phyloP scores from a whole-genome alignment of 2,888 invertebrate species.

The Nasonia oneida region DNA sequence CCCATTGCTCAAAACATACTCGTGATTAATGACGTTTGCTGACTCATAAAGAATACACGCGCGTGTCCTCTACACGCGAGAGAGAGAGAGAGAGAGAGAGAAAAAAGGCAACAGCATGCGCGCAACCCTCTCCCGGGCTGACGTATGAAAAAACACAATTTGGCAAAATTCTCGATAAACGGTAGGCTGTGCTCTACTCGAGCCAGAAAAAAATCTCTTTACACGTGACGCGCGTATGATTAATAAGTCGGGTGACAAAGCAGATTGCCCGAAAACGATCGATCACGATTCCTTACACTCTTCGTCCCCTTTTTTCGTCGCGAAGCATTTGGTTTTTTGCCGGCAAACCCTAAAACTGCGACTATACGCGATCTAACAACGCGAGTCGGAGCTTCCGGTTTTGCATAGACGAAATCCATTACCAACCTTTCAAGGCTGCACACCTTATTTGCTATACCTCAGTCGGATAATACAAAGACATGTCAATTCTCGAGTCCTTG shows the following conservation, averaged over 20 bases:
- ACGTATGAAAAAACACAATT: constrained; percentile 62
- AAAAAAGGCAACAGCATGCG: not conserved
- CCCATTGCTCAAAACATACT: constrained; percentile 36
- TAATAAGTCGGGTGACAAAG: constrained; percentile 58
- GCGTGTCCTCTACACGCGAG: too few species aligned
- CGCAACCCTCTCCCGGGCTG: constrained; percentile 60
- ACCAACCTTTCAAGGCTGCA: not conserved
- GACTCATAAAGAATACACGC: constrained; percentile 52
- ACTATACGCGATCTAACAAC: not conserved
- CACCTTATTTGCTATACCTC: not conserved
- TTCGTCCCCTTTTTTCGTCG: constrained; percentile 27
- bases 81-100: not conserved
- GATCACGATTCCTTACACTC: constrained; percentile 49
- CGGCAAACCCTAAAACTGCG: not conserved
- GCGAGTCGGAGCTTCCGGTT: not conserved
- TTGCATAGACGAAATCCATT: not conserved
- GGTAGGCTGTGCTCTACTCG: constrained; percentile 55
- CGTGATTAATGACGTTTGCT: constrained; percentile 60
- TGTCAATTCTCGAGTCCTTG: not conserved
- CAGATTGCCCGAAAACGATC: constrained; percentile 53
- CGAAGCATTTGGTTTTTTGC: not conserved
- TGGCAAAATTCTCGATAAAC: constrained; percentile 62
- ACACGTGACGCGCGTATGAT: constrained; percentile 54
- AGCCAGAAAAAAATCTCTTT: constrained; percentile 47
- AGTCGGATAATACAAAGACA: not conserved